A percentile compares a stretch with the other conserved stretches of the same genome.
These are phyloP conservation scores for Chlorodrepanis virens DNA, from an alignment of 2,113 vertebrate species.

Conservation along the genomic window DNA sequence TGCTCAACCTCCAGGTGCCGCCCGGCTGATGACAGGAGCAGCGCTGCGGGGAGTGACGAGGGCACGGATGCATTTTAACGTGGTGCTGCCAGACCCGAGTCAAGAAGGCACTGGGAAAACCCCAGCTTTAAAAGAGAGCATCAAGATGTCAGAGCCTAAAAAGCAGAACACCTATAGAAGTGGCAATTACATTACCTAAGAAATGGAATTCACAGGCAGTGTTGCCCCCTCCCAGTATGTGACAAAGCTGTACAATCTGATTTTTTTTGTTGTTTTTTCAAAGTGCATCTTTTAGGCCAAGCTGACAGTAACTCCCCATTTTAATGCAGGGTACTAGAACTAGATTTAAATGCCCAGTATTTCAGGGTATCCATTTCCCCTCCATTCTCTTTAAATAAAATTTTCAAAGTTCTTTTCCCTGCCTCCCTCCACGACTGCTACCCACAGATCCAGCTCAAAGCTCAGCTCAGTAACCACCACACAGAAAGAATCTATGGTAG, in stretches of 20 bases:
- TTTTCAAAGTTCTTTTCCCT: not conserved
- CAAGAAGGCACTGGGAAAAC: not conserved
- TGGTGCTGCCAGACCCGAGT: accelerated
- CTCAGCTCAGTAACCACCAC: not conserved
- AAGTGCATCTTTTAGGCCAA: not conserved
- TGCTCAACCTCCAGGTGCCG: not conserved
- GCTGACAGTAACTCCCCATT: not conserved
- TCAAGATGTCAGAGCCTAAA: not conserved
- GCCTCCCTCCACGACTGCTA: not conserved
- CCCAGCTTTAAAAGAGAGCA: not conserved
- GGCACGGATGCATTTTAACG: accelerated
- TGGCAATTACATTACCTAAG: not conserved
- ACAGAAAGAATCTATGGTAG: not conserved
- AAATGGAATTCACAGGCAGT: not conserved
- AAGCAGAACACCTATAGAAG: not conserved
- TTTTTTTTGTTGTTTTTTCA: not conserved
- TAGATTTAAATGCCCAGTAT: not conserved
- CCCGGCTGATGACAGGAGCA: accelerated
- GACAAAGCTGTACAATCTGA: not conserved
- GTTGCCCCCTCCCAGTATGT: accelerated
- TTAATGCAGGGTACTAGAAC: not conserved
- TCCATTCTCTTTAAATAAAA: not conserved
- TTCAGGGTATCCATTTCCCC: not conserved
- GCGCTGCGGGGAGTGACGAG: accelerated
- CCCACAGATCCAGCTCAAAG: not conserved